Evolutionary conservation across 1,140 invertebrate genomes (phyloP).

Genomic region (Agraylea sexmaculata): DNA sequence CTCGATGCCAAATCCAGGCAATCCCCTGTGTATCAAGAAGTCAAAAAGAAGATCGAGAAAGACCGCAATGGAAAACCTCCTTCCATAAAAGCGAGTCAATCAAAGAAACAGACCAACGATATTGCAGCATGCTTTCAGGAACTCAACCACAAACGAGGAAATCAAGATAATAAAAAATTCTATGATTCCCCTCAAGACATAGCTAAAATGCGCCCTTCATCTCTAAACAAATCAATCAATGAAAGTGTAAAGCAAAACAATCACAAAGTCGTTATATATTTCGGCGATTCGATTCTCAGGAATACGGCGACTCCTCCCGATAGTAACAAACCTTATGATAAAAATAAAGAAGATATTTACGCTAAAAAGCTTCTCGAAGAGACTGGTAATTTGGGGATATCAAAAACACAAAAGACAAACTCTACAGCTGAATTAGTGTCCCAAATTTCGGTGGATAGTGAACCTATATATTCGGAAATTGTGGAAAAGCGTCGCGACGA

Average conservation of each 20-base stretch:
- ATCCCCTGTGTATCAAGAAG: slow-evolving; percentile 29
- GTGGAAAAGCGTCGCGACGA: slow-evolving; percentile 27
- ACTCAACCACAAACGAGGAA: slow-evolving; percentile 29
- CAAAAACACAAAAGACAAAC: slow-evolving; percentile 29
- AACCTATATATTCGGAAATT: slow-evolving; percentile 37
- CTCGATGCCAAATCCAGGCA: slow-evolving; percentile 30
- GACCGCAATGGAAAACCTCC: slow-evolving; percentile 27
- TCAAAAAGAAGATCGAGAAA: slow-evolving; percentile 30
- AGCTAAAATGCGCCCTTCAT: too few relatives aligned
- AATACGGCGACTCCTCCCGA: slow-evolving; percentile 29
- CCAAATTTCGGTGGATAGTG: slow-evolving; percentile 31
- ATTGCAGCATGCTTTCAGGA: slow-evolving; percentile 35
- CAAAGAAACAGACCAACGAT: slow-evolving; percentile 29
- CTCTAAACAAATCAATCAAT: neutral
- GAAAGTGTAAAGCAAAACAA: slow-evolving; percentile 26
- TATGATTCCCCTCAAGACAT: too few relatives aligned
- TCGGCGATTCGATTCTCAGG: slow-evolving; percentile 49
- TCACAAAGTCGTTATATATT: slow-evolving; percentile 59
- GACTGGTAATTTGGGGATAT: slow-evolving; percentile 27
- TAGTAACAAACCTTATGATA: slow-evolving; percentile 22
- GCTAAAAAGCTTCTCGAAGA: slow-evolving; percentile 32
- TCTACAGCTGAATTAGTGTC: slow-evolving; percentile 32
- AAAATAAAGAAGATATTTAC: slow-evolving; percentile 36
- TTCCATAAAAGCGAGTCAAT: slow-evolving; percentile 27
- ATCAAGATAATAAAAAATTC: slow-evolving; percentile 22